Evolutionary conservation across 1,140 invertebrate genomes (phyloP), one percentile per base, ranked within the genome.

Genomic region (Cepaea nemoralis): DNA sequence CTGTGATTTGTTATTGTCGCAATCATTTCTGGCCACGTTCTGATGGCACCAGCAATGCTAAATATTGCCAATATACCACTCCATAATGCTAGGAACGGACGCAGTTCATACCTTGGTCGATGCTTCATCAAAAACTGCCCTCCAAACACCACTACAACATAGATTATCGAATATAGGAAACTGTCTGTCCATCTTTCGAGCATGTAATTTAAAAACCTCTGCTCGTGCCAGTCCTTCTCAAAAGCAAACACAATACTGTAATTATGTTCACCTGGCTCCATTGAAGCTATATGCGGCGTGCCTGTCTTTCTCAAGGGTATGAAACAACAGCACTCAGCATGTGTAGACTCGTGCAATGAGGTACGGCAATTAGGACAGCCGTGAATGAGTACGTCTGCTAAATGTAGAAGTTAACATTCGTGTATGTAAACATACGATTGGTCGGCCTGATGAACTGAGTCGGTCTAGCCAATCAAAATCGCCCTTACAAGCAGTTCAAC

Each of bases 181-280:
- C 96, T 96, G 88, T 95, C 94, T 55, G 95, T 96, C 98, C 98
- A 99, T 91, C 99, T 97, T 82, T 96, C 94, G 63, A 94, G 94
- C 97, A 99, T 99, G 97, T 98, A 99, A 91, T 94, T 94, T 48
- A 95, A 93, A 85, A 96, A 97, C 79, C 95, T 94, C 85, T 95
- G 93, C 86, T 97, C 96, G 89, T 96, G 95, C 91, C 98, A 99
- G 88, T 97, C 94, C 89, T 95, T 95, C 92, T 99, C 98, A 87
- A 98, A 98, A 87, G 96, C 95, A 92, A 99, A 98, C 87, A 98
- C 94, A 89, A 97, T 97, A 3, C 97, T 97, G 92, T 98, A 98
- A 92, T 98, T 98, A 77, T 87, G 83, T 37, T 82, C 82, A 31
- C 70, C 79, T 67, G 33, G 67, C 35, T 80, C 78, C 78, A 80